Percentiles rank a stretch among this genome's conserved stretches.
These are phyloP conservation scores for Dipodomys spectabilis DNA, from an alignment of 2,113 vertebrate genomes.

Conservation along the genomic window DNA sequence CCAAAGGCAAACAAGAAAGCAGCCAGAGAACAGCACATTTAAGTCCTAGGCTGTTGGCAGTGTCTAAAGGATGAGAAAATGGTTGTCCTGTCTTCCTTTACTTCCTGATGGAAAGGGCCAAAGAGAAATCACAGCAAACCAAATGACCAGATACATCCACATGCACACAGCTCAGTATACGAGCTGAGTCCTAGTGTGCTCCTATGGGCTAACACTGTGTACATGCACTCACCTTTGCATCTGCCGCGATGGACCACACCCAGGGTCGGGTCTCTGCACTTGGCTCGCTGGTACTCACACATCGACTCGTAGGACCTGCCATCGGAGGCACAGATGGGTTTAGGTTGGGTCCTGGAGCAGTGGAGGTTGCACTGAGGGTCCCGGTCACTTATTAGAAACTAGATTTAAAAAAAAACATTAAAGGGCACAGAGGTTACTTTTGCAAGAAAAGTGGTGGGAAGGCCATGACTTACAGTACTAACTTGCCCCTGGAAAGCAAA, in stretches of 20 bases:
- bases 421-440: conserved; percentile 53
- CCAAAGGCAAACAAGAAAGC: conserved; percentile 29
- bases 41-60: background rate
- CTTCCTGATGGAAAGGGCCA: background rate
- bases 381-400: conserved; percentile 97
- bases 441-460: conserved; percentile 15
- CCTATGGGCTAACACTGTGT: background rate
- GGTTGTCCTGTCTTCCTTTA: background rate
- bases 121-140: background rate
- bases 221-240: conserved; percentile 92
- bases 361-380: conserved; percentile 93
- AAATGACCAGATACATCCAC: background rate
- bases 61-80: conserved; percentile 1
- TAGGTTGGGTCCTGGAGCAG: conserved; percentile 92
- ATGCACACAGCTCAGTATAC: fast-evolving
- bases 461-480: background rate
- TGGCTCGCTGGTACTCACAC: conserved; percentile 97
- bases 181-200: background rate
- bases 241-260: conserved; percentile 91
- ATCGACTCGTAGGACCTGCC: conserved; percentile 94
- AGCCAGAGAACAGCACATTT: background rate
- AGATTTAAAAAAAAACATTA: conserved; percentile 14
- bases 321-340: conserved; percentile 95
- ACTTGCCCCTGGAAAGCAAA: conserved; percentile 8
- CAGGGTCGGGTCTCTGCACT: conserved; percentile 93